Percentiles rank a stretch among this genome's conserved stretches.
These are phyloP conservation scores for Ciconia boyciana DNA, from an alignment of 2,113 vertebrate species.

Conservation along the genomic window DNA sequence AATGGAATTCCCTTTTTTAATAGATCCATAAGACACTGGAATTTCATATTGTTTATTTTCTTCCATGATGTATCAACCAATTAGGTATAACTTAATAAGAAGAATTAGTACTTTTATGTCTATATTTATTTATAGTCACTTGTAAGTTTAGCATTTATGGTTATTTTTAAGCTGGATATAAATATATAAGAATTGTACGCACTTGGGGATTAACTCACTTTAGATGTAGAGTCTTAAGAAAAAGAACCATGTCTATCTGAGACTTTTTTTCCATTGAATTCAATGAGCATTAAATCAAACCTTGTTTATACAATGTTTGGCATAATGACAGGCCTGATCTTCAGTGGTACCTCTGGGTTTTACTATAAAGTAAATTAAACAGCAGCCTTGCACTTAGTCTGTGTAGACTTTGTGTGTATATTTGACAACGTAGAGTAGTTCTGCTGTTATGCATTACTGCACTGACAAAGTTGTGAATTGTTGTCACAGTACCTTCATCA, in stretches of 20 bases:
- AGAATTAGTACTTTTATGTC: not conserved
- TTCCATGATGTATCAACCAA: not conserved
- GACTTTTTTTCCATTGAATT: not conserved
- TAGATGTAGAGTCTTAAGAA: not conserved
- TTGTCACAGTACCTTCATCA: not conserved
- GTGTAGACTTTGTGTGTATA: not conserved
- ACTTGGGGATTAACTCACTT: not conserved
- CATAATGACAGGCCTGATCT: not conserved
- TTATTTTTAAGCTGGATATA: not conserved
- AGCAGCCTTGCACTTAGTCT: not conserved
- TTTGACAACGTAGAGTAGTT: not conserved
- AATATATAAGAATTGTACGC: not conserved
- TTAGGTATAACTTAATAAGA: not conserved
- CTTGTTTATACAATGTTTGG: slow-evolving; percentile 11
- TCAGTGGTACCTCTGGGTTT: not conserved
- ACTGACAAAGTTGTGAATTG: not conserved
- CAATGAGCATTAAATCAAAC: not conserved
- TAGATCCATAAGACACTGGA: not conserved
- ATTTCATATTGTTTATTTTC: slow-evolving; percentile 1
- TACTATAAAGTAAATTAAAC: not conserved
- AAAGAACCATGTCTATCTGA: not conserved
- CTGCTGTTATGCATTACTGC: not conserved
- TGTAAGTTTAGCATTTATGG: not conserved
- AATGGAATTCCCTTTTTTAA: not conserved
- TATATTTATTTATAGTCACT: not conserved